Evolutionary conservation across 2,113 vertebrate genomes (phyloP).

Genomic region (Henicopernis longicauda): DNA sequence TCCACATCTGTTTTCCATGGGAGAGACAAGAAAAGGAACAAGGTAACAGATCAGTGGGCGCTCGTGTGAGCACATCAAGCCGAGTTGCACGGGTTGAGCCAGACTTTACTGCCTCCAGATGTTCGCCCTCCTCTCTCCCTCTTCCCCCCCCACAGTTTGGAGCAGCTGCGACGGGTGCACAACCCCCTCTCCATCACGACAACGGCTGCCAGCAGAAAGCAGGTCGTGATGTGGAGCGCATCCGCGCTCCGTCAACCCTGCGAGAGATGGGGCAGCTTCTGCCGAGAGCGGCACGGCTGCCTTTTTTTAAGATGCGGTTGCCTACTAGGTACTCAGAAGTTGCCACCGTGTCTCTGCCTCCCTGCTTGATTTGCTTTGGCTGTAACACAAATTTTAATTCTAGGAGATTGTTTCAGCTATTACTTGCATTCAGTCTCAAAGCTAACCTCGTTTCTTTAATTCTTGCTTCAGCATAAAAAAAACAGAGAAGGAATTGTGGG

Average conservation of each 20-base stretch:
- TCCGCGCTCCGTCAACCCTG: fast-evolving
- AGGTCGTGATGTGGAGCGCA: background rate
- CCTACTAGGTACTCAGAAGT: background rate
- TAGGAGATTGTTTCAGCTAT: background rate
- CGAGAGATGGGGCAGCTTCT: background rate
- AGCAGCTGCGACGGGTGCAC: background rate
- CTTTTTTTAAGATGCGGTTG: background rate
- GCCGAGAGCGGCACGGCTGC: background rate
- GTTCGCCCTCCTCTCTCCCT: background rate
- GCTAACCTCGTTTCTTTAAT: background rate
- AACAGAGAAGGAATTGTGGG: background rate
- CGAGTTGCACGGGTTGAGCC: background rate
- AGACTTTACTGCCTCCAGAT: background rate
- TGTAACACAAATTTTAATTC: background rate
- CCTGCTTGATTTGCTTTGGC: background rate
- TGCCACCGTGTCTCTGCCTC: fast-evolving
- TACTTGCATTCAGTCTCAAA: background rate
- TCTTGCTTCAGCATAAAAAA: background rate
- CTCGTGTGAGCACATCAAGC: background rate
- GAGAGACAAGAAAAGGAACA: background rate
- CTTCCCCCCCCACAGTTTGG: fast-evolving
- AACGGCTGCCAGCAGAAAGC: fast-evolving
- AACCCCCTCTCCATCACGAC: background rate
- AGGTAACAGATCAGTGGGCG: background rate
- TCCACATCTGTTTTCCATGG: background rate